Percentiles rank a stretch among this genome's conserved stretches.
phyloP scores from a whole-genome alignment of 2,113 vertebrate species.

The Phocoena phocoena region DNA sequence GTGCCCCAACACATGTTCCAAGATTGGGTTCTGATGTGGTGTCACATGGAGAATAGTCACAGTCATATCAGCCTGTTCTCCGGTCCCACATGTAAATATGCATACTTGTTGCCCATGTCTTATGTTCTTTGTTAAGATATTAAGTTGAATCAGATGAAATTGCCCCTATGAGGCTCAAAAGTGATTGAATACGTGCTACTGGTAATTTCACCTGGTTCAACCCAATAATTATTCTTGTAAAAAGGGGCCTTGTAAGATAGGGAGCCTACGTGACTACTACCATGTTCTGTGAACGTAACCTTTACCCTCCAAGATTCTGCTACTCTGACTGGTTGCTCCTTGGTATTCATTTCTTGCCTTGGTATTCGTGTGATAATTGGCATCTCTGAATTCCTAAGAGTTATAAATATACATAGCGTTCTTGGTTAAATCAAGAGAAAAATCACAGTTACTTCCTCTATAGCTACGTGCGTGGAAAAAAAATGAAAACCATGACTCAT shows the following conservation, averaged over 20 bases:
- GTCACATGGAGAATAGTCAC: accelerated
- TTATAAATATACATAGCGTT: background rate
- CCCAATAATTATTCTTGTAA: background rate
- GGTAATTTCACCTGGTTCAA: background rate
- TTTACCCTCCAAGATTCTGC: background rate
- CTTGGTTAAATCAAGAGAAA: background rate
- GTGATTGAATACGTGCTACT: accelerated
- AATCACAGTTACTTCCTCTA: background rate
- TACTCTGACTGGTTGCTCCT: background rate
- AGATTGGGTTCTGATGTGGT: background rate
- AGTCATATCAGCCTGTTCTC: background rate
- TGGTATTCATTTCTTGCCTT: background rate
- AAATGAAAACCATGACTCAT: background rate
- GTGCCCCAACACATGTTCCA: background rate
- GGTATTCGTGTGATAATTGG: background rate
- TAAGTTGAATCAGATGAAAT: background rate
- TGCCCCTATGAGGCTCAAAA: background rate
- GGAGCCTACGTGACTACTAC: background rate
- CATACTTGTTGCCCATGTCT: accelerated
- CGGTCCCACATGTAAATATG: accelerated
- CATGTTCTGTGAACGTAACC: background rate
- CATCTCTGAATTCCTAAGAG: background rate
- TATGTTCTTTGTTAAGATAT: background rate
- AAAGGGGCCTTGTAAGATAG: background rate
- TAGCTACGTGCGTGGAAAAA: background rate